Conservation (phyloP, 1,140 invertebrate species). For the Drosophila littoralis region DNA sequence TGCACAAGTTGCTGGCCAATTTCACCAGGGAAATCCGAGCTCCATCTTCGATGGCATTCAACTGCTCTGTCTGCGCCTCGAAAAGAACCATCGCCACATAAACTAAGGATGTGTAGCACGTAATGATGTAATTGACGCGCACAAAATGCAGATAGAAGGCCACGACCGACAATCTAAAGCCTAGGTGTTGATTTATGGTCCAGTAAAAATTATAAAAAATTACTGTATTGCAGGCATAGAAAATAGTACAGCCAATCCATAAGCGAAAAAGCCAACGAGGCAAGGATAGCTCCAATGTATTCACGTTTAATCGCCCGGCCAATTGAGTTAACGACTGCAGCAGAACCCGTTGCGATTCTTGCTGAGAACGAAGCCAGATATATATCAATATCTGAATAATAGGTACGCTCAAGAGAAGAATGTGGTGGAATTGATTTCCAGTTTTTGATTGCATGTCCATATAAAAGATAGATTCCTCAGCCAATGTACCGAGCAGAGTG, state of each 20-base stretch:
- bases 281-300: neutral
- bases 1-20: neutral
- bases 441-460: neutral
- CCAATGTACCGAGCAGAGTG: neutral
- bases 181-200: neutral
- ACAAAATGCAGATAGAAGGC: constrained; percentile 6
- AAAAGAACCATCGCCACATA: neutral
- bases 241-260: neutral
- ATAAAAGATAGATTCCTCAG: neutral
- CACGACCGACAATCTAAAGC: neutral
- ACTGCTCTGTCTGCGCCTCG: neutral
- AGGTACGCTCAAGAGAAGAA: neutral
- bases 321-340: neutral
- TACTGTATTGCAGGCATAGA: neutral
- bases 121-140: constrained; percentile 12
- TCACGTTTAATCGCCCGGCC: neutral
- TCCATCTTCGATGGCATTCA: neutral
- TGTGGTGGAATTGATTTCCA: neutral
- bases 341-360: constrained; percentile 1
- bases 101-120: constrained; percentile 12
- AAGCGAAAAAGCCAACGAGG: constrained; percentile 13
- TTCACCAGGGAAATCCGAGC: neutral
- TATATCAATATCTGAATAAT: neutral
- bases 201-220: neutral
- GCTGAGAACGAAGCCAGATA: constrained; percentile 8